Evolutionary conservation across 2,888 invertebrate species (phyloP).

Genomic region (Ferrisia virgata): DNA sequence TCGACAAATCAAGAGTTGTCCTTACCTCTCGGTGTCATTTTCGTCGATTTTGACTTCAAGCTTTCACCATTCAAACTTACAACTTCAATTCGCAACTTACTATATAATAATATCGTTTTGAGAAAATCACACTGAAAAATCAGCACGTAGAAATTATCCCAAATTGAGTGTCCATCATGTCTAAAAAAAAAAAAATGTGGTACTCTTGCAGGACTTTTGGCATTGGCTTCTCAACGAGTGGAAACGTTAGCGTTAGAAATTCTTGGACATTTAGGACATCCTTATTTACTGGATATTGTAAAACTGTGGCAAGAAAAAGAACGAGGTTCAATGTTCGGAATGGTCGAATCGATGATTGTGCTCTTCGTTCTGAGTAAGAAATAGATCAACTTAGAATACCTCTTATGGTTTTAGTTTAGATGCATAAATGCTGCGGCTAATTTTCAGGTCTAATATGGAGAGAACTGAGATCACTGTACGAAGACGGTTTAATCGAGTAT

Average conservation of each 20-base stretch:
- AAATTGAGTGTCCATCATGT: no score
- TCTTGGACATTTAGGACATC: constrained; percentile 71
- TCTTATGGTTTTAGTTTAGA: not conserved
- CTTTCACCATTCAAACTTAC: no score
- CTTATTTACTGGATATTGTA: constrained; percentile 57
- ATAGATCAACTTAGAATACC: not conserved
- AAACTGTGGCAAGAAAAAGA: constrained; percentile 75
- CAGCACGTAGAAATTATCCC: not conserved
- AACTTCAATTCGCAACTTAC: no score
- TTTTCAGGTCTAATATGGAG: constrained; percentile 86
- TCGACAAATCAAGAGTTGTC: no score
- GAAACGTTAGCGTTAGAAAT: constrained; percentile 77
- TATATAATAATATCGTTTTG: no score
- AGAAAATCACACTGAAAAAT: no score
- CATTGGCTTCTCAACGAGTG: constrained; percentile 88
- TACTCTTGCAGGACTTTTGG: constrained; percentile 74
- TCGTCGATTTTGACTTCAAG: no score
- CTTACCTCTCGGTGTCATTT: no score
- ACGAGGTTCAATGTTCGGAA: constrained; percentile 73
- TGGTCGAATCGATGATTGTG: constrained; percentile 78
- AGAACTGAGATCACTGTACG: constrained; percentile 88
- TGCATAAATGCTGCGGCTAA: not conserved
- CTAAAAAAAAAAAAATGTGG: no score
- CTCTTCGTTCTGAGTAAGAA: constrained; percentile 84
- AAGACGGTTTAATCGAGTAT: constrained; percentile 86